Percentiles rank a stretch among this genome's conserved stretches.
These are phyloP conservation scores for Lordiphosa clarofinis DNA, from an alignment of 1,140 invertebrate species.

Conservation along the genomic window DNA sequence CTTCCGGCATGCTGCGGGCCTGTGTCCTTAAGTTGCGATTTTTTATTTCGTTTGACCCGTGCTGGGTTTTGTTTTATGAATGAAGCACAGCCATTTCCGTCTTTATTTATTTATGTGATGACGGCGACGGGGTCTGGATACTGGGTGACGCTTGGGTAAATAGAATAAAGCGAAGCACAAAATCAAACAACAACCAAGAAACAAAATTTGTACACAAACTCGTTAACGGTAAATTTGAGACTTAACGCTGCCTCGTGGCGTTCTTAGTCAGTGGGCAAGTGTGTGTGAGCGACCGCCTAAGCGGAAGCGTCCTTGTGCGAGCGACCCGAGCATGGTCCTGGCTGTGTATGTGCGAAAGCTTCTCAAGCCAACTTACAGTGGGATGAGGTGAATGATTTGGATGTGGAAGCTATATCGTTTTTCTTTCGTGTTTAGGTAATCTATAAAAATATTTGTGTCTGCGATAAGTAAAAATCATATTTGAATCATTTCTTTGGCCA, in stretches of 20 bases:
- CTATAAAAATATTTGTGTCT: slow-evolving; percentile 4
- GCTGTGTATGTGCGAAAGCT: slow-evolving; percentile 8
- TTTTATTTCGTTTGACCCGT: slow-evolving; percentile 38
- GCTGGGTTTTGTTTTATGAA: slow-evolving; percentile 44
- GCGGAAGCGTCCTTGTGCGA: slow-evolving; percentile 66
- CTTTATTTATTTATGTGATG: slow-evolving; percentile 32
- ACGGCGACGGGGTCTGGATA: slow-evolving; percentile 16
- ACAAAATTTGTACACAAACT: slow-evolving; percentile 30
- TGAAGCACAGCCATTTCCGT: slow-evolving; percentile 48
- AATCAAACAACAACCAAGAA: slow-evolving; percentile 47
- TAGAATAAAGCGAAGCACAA: slow-evolving; percentile 58
- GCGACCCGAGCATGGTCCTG: slow-evolving; percentile 40
- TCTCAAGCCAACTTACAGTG: slow-evolving; percentile 10
- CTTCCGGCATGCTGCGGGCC: slow-evolving; percentile 47
- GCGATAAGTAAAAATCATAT: slow-evolving; percentile 6
- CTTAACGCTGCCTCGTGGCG: slow-evolving; percentile 48
- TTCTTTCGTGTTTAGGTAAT: slow-evolving; percentile 5
- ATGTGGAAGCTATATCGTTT: no score
- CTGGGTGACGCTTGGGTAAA: slow-evolving; percentile 48
- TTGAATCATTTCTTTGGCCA: background rate
- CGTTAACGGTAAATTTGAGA: slow-evolving; percentile 68
- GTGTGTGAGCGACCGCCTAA: slow-evolving; percentile 29
- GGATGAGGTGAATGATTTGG: background rate
- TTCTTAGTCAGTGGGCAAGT: slow-evolving; percentile 1
- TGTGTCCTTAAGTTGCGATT: slow-evolving; percentile 11